Percentiles rank a stretch among this genome's conserved stretches.
These are phyloP conservation scores for Pleuronectes platessa DNA, from an alignment of 2,113 vertebrate genomes.

Conservation along the genomic window DNA sequence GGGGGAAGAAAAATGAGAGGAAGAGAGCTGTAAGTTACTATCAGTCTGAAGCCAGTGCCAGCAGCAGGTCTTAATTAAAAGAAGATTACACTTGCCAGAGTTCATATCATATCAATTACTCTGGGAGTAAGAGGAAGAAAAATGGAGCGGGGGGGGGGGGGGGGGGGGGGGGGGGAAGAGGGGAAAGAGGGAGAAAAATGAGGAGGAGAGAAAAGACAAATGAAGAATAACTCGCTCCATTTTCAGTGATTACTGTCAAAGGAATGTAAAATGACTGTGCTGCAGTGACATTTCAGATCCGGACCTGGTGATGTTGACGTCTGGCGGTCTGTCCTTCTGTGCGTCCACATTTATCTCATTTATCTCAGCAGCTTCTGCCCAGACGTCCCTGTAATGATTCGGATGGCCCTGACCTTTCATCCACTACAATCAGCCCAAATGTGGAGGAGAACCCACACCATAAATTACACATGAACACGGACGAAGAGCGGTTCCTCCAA, in stretches of 20 bases:
- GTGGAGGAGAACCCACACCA: no score
- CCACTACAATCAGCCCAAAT: no score
- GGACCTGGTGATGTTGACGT: slow-evolving; percentile 27
- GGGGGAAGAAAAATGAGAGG: slow-evolving; percentile 53
- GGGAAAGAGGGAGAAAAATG: slow-evolving; percentile 3
- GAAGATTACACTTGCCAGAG: slow-evolving; percentile 74
- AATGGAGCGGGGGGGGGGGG: slow-evolving; percentile 1
- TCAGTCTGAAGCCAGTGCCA: slow-evolving; percentile 50
- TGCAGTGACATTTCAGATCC: slow-evolving; percentile 42
- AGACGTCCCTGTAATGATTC: background rate
- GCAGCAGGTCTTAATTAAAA: slow-evolving; percentile 78
- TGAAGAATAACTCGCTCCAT: slow-evolving; percentile 50
- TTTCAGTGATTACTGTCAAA: slow-evolving; percentile 61
- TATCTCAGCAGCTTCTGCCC: no score
- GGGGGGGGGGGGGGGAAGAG: background rate
- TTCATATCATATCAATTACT: slow-evolving; percentile 77
- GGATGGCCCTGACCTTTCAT: no score
- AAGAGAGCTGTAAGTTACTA: slow-evolving; percentile 54
- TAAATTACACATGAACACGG: no score
- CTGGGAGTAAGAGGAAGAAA: slow-evolving; percentile 38
- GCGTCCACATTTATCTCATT: background rate
- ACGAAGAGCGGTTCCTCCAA: no score
- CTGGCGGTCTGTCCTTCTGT: slow-evolving; percentile 3
- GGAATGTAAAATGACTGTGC: slow-evolving; percentile 39
- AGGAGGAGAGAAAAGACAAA: slow-evolving; percentile 37